Evolutionary conservation across 92 coral and sea anemone genomes (phyloP), one percentile per base, ranked within the genome.

Genomic region (Micromussa lordhowensis): DNA sequence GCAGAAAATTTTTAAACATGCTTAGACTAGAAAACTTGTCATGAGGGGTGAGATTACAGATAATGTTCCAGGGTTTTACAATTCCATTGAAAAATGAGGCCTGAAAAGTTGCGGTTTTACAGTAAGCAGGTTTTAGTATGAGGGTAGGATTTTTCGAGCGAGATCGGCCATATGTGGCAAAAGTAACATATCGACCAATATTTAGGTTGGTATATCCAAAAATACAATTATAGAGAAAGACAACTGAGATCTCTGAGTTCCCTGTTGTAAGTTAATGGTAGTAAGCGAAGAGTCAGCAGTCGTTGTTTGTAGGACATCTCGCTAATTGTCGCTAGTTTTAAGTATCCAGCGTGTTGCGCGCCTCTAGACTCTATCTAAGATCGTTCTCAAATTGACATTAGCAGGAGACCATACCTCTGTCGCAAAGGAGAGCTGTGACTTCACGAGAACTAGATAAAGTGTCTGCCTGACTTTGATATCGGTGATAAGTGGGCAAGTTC

Each of bases 331-430:
- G n/a, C 26, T 73, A 35, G 78, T 73, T 31, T 53, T 35, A 3
- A 73, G 53, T 73, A 73, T 73, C 49, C 78, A 73, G 78, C 78
- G 78, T 34, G 53, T 32, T 34, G 78, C 78, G n/a, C 38, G 51
- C 78, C 49, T 73, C 78, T 31, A 53, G 78, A 73, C 78, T 73
- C 78, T 73, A 34, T 73, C 49, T 14, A 31, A 73, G 51, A 73
- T 73, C 49, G 51, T 34, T 73, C 78, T 73, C 78, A 73, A 16
- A 34, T 73, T 73, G 77, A 73, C 51, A 34, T 18, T 54, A 54
- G 58, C 58, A 54, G 58, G 58, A 54, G 58, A 54, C 58, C 58
- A 68, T 10, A 0, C 75, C 75, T 32, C 34, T 11, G 34, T 77
- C 17, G 64, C 68, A 61, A 11, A 61, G 68, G 68, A n/a, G n/a